Evolutionary conservation across 2,888 invertebrate species (phyloP).

Genomic region (Dynastes grantii): DNA sequence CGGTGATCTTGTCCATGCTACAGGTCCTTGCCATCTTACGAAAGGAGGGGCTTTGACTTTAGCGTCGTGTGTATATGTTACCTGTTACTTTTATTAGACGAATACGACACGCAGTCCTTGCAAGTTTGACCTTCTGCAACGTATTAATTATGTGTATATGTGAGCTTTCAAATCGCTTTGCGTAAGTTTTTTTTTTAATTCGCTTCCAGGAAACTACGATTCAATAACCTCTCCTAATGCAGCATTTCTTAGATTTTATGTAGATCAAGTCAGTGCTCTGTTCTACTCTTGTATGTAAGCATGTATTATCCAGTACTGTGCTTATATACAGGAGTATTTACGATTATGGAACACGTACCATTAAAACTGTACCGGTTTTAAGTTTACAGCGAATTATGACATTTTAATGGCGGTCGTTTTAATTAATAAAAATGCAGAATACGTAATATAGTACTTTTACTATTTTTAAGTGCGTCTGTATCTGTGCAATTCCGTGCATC

Average conservation of each 20-base stretch:
- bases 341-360: neutral
- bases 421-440: neutral
- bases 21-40: slow-evolving; percentile 6
- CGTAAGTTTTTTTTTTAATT: slow-evolving; percentile 16
- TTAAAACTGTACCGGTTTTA: too few relatives aligned
- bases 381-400: too few relatives aligned
- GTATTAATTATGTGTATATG: slow-evolving; percentile 35
- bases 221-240: slow-evolving; percentile 34
- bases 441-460: neutral
- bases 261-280: slow-evolving; percentile 7
- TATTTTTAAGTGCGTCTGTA: too few relatives aligned
- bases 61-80: neutral
- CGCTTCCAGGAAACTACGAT: slow-evolving; percentile 35
- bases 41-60: too few relatives aligned
- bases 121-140: slow-evolving; percentile 33
- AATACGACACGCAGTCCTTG: slow-evolving; percentile 34
- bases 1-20: neutral
- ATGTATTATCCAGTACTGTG: too few relatives aligned
- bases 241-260: slow-evolving; percentile 25
- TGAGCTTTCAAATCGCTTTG: slow-evolving; percentile 35
- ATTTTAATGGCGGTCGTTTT: too few relatives aligned
- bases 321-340: neutral
- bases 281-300: neutral
- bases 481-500: too few relatives aligned
- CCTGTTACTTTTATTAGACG: slow-evolving; percentile 41